A percentile compares a stretch with the other conserved stretches of the same genome.
Evolutionary conservation across 2,113 vertebrate species (phyloP).

Genomic region (Anoura caudifer): DNA sequence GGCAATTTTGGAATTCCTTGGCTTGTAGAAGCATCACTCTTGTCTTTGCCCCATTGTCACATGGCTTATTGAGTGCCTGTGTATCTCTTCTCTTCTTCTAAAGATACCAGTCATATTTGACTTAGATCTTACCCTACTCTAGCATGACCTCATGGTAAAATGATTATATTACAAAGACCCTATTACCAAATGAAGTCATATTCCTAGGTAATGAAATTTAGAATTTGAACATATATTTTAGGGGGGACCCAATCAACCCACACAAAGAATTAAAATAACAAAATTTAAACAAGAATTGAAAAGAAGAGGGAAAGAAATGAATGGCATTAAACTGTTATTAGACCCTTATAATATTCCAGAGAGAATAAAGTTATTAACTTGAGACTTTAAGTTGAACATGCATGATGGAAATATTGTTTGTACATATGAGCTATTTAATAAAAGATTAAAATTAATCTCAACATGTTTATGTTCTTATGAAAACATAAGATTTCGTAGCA

Average conservation of each 20-base stretch:
- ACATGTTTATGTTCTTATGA: background rate
- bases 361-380: background rate
- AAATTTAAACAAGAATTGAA: background rate
- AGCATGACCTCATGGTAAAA: background rate
- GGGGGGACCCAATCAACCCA: background rate
- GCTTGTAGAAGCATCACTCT: background rate
- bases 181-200: background rate
- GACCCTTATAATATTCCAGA: background rate
- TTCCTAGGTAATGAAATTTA: background rate
- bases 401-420: background rate
- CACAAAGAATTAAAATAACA: background rate
- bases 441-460: background rate
- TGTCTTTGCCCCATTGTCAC: rapidly evolving
- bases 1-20: background rate
- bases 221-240: background rate
- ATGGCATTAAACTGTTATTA: background rate
- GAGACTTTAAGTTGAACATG: background rate
- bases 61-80: no score
- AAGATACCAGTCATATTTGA: background rate
- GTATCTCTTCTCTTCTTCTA: background rate
- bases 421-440: background rate
- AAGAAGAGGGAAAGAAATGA: background rate
- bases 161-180: background rate
- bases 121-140: background rate
- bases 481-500: background rate